Percentiles rank a stretch among this genome's conserved stretches.
Evolutionary conservation across 2,797 vertebrate genomes (phyloP).

Genomic region (Uromys caudimaculatus): DNA sequence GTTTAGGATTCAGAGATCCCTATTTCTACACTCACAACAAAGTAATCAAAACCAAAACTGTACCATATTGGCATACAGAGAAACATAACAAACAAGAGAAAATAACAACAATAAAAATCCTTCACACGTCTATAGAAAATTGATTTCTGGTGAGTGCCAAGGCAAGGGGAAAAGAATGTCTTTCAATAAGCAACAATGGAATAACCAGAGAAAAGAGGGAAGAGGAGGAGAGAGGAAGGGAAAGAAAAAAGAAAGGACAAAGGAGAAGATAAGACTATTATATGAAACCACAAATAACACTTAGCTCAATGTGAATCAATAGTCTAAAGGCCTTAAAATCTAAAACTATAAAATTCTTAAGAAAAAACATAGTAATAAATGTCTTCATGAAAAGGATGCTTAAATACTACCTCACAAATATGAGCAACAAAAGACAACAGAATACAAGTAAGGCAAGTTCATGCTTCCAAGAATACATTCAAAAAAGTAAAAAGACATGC

Average conservation of each 20-base stretch:
- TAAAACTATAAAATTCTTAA: neutral
- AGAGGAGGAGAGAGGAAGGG: neutral
- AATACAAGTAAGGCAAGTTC: neutral
- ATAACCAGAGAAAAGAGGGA: neutral
- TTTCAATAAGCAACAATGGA: neutral
- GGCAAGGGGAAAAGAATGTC: neutral
- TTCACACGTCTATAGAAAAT: neutral
- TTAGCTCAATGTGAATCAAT: neutral
- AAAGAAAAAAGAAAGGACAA: neutral
- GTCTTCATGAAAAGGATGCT: neutral
- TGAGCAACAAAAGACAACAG: conserved; percentile 11
- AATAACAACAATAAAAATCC: neutral
- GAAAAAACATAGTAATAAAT: neutral
- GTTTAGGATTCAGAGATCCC: neutral
- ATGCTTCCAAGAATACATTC: neutral
- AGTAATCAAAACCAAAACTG: neutral
- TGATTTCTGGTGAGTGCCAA: neutral
- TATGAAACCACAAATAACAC: neutral
- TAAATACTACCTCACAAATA: neutral
- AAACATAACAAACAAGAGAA: neutral
- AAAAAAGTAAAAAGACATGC: neutral
- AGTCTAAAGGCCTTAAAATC: neutral
- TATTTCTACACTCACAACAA: neutral
- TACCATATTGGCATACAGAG: neutral
- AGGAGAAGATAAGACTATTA: neutral